Conservation (phyloP, 2,113 vertebrate genomes). For the Castor canadensis region DNA sequence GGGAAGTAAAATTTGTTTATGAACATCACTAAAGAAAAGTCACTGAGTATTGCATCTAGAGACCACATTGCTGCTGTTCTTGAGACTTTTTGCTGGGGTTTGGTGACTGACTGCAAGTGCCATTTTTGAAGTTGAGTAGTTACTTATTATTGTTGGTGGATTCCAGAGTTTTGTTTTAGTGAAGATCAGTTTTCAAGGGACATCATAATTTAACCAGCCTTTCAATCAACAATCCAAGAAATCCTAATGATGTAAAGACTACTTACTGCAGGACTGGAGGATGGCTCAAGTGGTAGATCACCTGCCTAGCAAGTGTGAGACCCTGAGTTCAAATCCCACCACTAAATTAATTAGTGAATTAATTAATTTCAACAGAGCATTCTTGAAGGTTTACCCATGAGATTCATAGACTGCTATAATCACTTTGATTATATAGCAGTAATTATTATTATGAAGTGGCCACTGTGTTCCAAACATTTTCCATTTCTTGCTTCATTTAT, state of each 20-base stretch:
- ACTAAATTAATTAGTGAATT: no score
- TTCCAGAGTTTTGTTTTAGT: neutral
- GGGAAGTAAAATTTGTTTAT: conserved; percentile 71
- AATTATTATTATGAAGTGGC: neutral
- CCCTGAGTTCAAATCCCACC: no score
- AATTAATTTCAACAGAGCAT: neutral
- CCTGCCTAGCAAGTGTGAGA: no score
- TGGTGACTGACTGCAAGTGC: neutral
- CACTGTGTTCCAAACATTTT: neutral
- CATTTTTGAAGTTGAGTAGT: neutral
- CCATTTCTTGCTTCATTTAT: neutral
- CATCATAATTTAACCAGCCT: neutral
- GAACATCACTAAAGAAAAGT: conserved; percentile 42
- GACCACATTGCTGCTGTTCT: neutral
- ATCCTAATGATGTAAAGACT: neutral
- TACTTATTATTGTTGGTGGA: neutral
- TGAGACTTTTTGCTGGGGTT: neutral
- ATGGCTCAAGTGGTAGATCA: no score
- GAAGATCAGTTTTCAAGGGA: neutral
- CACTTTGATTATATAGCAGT: neutral
- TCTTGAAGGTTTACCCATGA: neutral
- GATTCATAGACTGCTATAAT: neutral
- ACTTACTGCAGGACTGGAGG: no score
- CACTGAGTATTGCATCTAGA: conserved; percentile 33
- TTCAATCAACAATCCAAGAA: conserved; percentile 29